These are phyloP conservation scores for Myioborus miniatus DNA, from an alignment of 2,797 vertebrate species.

Conservation along the genomic window DNA sequence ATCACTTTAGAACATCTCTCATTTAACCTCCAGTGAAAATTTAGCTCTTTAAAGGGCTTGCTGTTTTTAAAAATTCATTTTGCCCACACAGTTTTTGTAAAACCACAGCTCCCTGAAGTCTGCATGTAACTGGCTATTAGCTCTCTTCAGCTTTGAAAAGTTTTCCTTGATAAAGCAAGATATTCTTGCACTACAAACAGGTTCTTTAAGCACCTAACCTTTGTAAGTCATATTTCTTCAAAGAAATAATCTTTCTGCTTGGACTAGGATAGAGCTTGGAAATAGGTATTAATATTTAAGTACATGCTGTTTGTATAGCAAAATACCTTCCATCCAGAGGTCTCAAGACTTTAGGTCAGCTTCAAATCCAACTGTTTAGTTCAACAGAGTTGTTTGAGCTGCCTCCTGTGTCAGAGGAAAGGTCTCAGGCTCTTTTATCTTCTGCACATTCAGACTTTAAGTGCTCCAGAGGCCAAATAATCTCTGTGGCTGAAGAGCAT, in stretches of 20 bases:
- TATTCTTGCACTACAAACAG: not conserved
- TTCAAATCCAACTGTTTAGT: not conserved
- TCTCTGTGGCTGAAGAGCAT: not conserved
- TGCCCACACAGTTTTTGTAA: not conserved
- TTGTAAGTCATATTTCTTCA: not conserved
- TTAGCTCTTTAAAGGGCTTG: not conserved
- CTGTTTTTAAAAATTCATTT: not conserved
- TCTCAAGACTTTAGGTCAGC: not conserved
- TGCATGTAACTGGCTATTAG: not conserved
- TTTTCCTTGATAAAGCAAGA: not conserved
- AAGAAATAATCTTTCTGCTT: not conserved
- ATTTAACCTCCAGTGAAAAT: not conserved
- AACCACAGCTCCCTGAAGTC: not conserved
- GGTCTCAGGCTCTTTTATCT: not conserved
- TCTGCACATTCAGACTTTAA: not conserved
- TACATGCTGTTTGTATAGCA: not conserved
- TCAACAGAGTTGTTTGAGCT: not conserved
- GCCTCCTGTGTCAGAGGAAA: not conserved
- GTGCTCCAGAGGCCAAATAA: not conserved
- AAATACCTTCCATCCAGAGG: not conserved
- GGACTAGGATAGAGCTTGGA: not conserved
- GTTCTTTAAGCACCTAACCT: not conserved
- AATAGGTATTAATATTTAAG: conserved; percentile 1
- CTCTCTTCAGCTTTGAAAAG: not conserved
- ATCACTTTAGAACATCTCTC: not conserved